These are phyloP conservation scores for Nezara viridula DNA, from an alignment of 2,888 invertebrate genomes.

Conservation along the genomic window DNA sequence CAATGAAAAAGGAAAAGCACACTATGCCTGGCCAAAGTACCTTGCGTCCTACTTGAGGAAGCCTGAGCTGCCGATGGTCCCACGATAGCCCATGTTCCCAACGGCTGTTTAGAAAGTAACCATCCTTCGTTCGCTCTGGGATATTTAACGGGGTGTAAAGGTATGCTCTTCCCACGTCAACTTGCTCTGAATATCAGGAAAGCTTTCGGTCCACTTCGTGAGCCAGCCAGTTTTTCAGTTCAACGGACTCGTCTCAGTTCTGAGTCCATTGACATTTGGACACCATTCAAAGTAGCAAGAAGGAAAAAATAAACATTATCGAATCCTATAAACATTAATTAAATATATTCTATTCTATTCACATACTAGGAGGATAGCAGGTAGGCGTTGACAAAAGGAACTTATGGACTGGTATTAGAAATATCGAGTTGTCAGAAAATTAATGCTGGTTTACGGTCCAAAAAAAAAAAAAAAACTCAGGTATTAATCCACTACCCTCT, in stretches of 20 bases:
- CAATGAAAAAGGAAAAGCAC: neutral
- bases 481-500: no score
- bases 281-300: neutral
- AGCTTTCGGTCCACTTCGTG: neutral
- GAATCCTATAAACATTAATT: no score
- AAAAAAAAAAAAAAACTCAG: no score
- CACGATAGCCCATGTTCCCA: slow-evolving; percentile 7
- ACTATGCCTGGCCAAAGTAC: neutral
- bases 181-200: neutral
- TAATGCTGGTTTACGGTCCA: no score
- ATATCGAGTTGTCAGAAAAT: no score
- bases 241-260: neutral
- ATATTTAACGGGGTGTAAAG: neutral
- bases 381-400: no score
- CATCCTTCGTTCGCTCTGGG: neutral
- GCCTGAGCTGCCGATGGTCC: neutral
- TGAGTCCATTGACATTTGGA: neutral
- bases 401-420: no score
- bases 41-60: neutral
- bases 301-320: neutral
- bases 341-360: neutral
- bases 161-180: slow-evolving; percentile 11
- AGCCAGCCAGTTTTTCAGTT: neutral
- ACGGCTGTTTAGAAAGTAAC: slow-evolving; percentile 25
- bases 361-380: neutral